These are phyloP conservation scores for Amblyornis subalaris DNA, from an alignment of 2,113 vertebrate species.

Conservation along the genomic window DNA sequence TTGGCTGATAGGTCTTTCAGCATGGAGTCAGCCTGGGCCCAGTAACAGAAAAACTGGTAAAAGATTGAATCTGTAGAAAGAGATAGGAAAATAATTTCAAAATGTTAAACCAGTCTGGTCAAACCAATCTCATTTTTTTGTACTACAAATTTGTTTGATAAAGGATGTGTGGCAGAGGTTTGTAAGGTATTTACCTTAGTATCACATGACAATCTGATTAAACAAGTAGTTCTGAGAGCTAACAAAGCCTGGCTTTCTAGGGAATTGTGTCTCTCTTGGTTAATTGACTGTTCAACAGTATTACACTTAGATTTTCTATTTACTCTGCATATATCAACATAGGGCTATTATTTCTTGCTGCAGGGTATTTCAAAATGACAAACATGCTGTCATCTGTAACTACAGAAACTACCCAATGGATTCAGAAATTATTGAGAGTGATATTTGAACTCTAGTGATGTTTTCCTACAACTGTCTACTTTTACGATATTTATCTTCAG, in stretches of 20 bases:
- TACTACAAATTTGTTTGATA: not conserved
- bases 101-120: not conserved
- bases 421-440: not conserved
- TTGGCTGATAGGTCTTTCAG: not conserved
- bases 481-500: not conserved
- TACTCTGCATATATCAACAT: constrained; percentile 17
- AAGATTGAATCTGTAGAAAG: not conserved
- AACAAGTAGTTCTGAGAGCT: constrained; percentile 23
- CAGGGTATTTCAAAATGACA: constrained; percentile 24
- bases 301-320: constrained; percentile 43
- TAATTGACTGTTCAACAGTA: constrained; percentile 47
- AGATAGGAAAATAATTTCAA: not conserved
- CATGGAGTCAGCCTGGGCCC: not conserved
- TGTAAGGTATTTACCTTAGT: constrained; percentile 24
- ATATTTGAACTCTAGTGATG: not conserved
- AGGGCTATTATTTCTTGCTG: constrained; percentile 3
- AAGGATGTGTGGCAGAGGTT: not conserved
- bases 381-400: not conserved
- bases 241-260: constrained; percentile 35
- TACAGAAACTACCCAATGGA: not conserved
- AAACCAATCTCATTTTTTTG: not conserved
- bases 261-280: constrained; percentile 29
- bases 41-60: not conserved
- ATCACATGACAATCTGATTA: constrained; percentile 36
- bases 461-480: not conserved